phyloP scores from a whole-genome alignment of 2,113 vertebrate genomes.

The Phalacrocorax pelagicus region DNA sequence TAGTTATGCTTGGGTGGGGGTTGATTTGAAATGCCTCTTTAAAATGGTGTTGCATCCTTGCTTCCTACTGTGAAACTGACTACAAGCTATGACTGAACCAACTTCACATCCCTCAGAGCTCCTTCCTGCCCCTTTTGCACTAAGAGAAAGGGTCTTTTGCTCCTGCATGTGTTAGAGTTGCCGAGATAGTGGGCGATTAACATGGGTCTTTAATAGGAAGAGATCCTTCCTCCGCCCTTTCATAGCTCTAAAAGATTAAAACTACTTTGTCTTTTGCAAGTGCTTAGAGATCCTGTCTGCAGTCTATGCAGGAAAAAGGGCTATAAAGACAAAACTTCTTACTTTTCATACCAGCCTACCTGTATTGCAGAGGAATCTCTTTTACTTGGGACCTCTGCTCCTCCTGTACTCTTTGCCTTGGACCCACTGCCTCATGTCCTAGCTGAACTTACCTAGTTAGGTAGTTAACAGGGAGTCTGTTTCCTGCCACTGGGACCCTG shows the following conservation, averaged over 20 bases:
- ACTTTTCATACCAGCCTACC: neutral
- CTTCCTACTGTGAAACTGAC: neutral
- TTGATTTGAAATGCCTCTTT: slow-evolving; percentile 3
- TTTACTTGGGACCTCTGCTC: neutral
- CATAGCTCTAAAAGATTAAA: neutral
- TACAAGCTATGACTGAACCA: neutral
- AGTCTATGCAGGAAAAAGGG: neutral
- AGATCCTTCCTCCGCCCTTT: neutral
- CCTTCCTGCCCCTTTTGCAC: neutral
- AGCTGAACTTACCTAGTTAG: neutral
- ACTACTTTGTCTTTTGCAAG: neutral
- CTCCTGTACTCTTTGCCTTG: neutral
- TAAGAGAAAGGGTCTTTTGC: neutral
- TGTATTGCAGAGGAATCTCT: neutral
- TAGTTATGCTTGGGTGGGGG: neutral
- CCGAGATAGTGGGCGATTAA: neutral
- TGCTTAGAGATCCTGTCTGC: neutral
- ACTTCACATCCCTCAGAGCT: neutral
- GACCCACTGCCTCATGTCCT: neutral
- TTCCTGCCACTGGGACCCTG: neutral
- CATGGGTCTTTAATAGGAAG: neutral
- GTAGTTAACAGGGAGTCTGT: neutral
- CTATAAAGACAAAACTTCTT: neutral
- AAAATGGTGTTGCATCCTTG: neutral
- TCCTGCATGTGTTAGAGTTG: fast-evolving